Evolutionary conservation across 30 jellyfish, hydroid and myxozoan genomes (phyloP).

Genomic region (Hydra vulgaris): DNA sequence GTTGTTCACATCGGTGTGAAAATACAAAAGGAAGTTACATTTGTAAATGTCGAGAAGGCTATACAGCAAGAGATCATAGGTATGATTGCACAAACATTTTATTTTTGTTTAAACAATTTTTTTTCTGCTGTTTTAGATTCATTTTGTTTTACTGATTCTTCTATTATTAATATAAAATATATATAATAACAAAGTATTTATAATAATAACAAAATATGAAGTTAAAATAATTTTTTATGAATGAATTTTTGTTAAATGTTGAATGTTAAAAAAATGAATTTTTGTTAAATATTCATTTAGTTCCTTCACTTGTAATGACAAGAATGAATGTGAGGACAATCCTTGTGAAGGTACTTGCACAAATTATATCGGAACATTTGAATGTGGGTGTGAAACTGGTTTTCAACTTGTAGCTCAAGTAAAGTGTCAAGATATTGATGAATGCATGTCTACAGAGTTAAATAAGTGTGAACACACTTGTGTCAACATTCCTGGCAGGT

Average conservation of each 20-base stretch:
- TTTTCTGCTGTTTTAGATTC: background rate
- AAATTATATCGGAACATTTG: conserved; percentile 29
- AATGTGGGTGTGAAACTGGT: conserved; percentile 23
- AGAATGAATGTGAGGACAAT: conserved; percentile 23
- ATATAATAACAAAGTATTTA: too few species aligned
- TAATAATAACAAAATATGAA: too few species aligned
- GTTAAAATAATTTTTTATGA: background rate
- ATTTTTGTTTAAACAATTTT: background rate
- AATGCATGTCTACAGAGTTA: background rate
- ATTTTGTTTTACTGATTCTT: background rate
- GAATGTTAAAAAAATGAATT: background rate
- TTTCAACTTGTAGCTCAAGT: conserved; percentile 9
- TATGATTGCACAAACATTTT: background rate
- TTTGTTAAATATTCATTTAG: background rate
- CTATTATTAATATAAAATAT: background rate
- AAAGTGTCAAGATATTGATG: conserved; percentile 30
- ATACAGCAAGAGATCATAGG: conserved; percentile 27
- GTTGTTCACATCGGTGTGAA: conserved; percentile 55
- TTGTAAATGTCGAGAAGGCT: conserved; percentile 70
- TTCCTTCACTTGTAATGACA: conserved; percentile 28
- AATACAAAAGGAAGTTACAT: conserved; percentile 60
- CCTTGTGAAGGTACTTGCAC: conserved; percentile 29
- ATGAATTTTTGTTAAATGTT: background rate
- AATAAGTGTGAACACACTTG: conserved; percentile 22
- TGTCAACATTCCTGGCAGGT: conserved; percentile 35